Conservation (phyloP, 1,140 invertebrate species). For the Leptoteleia sp. region DNA sequence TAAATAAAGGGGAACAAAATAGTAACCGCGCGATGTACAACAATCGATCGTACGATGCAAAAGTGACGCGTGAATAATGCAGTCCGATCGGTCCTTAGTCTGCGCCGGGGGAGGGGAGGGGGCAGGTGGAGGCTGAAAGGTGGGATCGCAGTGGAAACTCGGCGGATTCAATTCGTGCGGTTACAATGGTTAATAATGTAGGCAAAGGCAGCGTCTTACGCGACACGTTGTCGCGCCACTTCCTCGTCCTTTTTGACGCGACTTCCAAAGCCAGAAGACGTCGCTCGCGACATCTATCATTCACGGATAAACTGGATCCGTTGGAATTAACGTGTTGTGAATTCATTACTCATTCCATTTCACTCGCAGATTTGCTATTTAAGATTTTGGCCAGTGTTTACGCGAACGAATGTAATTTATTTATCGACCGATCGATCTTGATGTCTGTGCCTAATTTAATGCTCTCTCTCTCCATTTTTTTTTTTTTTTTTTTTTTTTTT, state of each 20-base stretch:
- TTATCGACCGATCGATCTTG: background rate
- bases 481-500: too few relatives aligned
- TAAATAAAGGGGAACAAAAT: constrained; percentile 60
- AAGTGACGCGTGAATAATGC: constrained; percentile 77
- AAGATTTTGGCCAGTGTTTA: background rate
- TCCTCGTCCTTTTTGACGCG: constrained; percentile 46
- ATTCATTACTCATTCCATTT: constrained; percentile 31
- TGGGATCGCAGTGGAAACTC: constrained; percentile 71
- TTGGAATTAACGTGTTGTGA: constrained; percentile 17
- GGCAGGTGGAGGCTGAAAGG: constrained; percentile 67
- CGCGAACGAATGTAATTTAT: background rate
- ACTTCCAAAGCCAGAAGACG: constrained; percentile 28
- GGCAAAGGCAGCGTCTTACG: constrained; percentile 70
- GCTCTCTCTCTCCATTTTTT: too few relatives aligned
- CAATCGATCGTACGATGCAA: constrained; percentile 73
- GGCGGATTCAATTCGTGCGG: constrained; percentile 77
- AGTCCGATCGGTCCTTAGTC: constrained; percentile 76
- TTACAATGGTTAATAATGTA: constrained; percentile 78
- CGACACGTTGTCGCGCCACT: constrained; percentile 58
- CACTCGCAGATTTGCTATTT: too few relatives aligned
- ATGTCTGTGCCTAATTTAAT: too few relatives aligned
- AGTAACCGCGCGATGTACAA: constrained; percentile 44
- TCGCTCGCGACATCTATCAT: constrained; percentile 48
- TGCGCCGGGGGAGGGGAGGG: constrained; percentile 64
- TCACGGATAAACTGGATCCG: constrained; percentile 18